Base-by-base conservation (phyloP, 1,140 invertebrate species). In the Drosophila punjabiensis region DNA sequence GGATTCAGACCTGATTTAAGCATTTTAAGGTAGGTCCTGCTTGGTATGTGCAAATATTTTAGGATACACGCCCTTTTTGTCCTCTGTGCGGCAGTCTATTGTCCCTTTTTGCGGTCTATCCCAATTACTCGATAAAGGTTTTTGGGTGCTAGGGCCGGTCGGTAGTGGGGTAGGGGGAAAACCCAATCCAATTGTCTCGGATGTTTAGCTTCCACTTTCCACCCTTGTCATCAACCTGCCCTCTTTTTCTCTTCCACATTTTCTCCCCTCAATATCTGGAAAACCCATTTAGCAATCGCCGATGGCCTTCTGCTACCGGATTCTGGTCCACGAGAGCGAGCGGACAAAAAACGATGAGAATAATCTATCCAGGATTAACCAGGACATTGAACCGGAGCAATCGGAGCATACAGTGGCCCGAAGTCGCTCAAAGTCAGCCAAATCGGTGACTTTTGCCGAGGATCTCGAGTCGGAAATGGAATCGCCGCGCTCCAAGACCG, bases 301-400 rank as follows among this genome's bases (percentile, higher is more conserved):
- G 53, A 92, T 93, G 91, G 74, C 76, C 52, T 91, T 93, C 67
- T 77, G 71, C 41, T 93, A 93, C 70, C 77, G 87, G 32, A 91
- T 93, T 39, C 75, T 93, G 53, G 50, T 90, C 16, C 71, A 91
- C 41, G 87, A 90, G 53, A 80, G 56, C 58, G 81, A 67, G 32
- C 48, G 43, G 30, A 56, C 56, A 79, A 88, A 88, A 83, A 77
- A 73, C 68, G 78, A 91, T 45, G 83, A 78, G 52, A 83, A 79
- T 43, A 86, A 82, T 74, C 78, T 86, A 61, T 82, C 86, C 32
- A 86, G 81, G 71, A 73, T 89, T 68, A 89, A 74, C 43, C 81
- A 82, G 81, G 81, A 85, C 69, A 71, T 82, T 66, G 79, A 85
- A 56, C 47, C 63, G 28, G 71, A 10, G n/a, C 66, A 43, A n/a